Evolutionary conservation across 1,140 invertebrate genomes (phyloP).

Genomic region (Asbolus verrucosus): DNA sequence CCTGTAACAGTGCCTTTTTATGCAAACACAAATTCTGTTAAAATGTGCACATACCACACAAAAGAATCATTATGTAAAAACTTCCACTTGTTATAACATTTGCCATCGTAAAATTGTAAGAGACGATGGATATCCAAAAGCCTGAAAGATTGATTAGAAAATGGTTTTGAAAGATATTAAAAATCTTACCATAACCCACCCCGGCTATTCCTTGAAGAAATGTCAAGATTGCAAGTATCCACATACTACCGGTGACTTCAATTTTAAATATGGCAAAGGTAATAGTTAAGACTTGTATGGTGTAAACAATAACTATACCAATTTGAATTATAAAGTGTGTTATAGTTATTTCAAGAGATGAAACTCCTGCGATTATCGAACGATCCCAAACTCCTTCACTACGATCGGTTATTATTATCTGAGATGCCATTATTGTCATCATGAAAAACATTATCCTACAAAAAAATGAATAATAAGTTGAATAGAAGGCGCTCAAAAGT

Average conservation of each 20-base stretch:
- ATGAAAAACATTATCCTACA: slow-evolving; percentile 84
- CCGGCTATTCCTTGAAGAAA: slow-evolving; percentile 68
- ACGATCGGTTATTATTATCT: slow-evolving; percentile 84
- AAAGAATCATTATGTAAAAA: slow-evolving; percentile 87
- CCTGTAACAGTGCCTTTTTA: no score
- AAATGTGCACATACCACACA: slow-evolving; percentile 81
- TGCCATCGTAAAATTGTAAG: slow-evolving; percentile 80
- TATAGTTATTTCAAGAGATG: slow-evolving; percentile 68
- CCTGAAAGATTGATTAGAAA: slow-evolving; percentile 65
- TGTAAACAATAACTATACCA: slow-evolving; percentile 74
- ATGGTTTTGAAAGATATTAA: slow-evolving; percentile 19
- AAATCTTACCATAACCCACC: slow-evolving; percentile 68
- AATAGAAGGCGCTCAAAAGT: no score
- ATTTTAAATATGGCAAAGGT: slow-evolving; percentile 66
- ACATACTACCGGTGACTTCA: slow-evolving; percentile 64
- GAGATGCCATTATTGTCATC: slow-evolving; percentile 81
- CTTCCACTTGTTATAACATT: slow-evolving; percentile 87
- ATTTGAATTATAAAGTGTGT: slow-evolving; percentile 84
- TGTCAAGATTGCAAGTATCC: slow-evolving; percentile 57
- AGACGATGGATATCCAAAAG: slow-evolving; percentile 83
- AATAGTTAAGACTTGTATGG: slow-evolving; percentile 68
- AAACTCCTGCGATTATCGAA: slow-evolving; percentile 78
- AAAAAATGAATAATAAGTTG: slow-evolving; percentile 52
- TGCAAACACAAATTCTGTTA: no score
- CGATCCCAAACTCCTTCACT: slow-evolving; percentile 83